Percentiles rank a stretch among this genome's conserved stretches.
Conservation (phyloP, 2,888 invertebrate species). For the Sarcophaga subvicina region DNA sequence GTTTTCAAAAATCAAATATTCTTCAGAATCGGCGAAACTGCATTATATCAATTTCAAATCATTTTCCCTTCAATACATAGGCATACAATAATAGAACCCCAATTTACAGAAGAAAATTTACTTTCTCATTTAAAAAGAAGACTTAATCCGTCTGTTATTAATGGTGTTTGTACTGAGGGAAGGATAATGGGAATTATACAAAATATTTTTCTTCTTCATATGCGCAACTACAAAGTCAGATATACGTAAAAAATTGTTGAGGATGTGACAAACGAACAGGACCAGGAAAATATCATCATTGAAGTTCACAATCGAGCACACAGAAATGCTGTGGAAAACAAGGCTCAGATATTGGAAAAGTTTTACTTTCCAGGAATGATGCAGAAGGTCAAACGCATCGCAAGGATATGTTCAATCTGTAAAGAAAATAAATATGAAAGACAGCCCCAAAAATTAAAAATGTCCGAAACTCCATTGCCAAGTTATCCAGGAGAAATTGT, state of each 20-base stretch:
- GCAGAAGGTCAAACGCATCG: too few relatives aligned
- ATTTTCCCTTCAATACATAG: too few relatives aligned
- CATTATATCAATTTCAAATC: too few relatives aligned
- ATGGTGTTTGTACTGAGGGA: not conserved
- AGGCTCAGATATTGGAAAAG: conserved; percentile 38
- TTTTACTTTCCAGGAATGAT: conserved; percentile 34
- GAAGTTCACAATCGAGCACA: too few relatives aligned
- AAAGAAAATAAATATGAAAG: conserved; percentile 55
- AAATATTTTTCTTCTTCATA: not conserved
- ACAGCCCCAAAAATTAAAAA: conserved; percentile 23
- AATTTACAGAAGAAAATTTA: too few relatives aligned
- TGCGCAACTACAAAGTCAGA: not conserved
- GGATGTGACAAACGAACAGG: conserved; percentile 36
- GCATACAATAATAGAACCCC: too few relatives aligned
- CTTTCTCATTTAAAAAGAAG: too few relatives aligned
- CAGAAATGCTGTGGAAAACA: conserved; percentile 53
- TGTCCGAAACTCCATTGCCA: conserved; percentile 58
- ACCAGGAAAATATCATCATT: conserved; percentile 52
- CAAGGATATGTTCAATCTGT: conserved; percentile 8
- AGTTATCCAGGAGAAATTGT: conserved; percentile 54
- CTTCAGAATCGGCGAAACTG: too few relatives aligned
- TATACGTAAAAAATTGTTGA: not conserved
- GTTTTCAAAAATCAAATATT: too few relatives aligned
- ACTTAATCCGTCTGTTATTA: not conserved
- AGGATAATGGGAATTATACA: not conserved